Evolutionary conservation across 2,797 vertebrate species (phyloP).

Genomic region (Anguilla marmorata): DNA sequence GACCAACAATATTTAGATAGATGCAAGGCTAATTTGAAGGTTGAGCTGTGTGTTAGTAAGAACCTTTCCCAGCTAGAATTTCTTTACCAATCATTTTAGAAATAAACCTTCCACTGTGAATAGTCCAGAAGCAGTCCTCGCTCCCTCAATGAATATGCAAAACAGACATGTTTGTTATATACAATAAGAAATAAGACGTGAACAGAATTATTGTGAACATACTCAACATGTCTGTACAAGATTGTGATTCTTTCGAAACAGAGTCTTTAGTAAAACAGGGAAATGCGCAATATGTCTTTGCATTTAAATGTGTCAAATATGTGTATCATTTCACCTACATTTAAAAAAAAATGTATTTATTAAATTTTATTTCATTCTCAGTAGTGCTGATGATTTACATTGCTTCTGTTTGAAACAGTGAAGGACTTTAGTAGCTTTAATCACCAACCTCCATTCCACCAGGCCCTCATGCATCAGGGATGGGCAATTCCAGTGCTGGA

Average conservation of each 20-base stretch:
- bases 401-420: not conserved
- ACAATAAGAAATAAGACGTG: not conserved
- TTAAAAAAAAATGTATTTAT: too few species aligned
- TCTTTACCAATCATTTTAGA: conserved; percentile 3
- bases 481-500: not conserved
- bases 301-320: not conserved
- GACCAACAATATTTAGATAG: not conserved
- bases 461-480: not conserved
- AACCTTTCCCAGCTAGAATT: not conserved
- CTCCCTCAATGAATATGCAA: not conserved
- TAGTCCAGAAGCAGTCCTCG: not conserved
- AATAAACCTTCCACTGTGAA: not conserved
- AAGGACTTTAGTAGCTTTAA: conserved; percentile 20
- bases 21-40: not conserved
- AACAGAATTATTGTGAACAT: not conserved
- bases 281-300: not conserved
- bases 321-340: not conserved
- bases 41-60: not conserved
- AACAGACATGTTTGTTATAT: not conserved
- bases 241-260: not conserved
- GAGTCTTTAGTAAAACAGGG: not conserved
- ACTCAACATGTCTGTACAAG: conserved; percentile 6
- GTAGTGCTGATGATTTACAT: not conserved
- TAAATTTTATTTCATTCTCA: conserved; percentile 14
- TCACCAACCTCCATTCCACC: conserved; percentile 22